phyloP scores from a whole-genome alignment of 2,797 vertebrate genomes.

The Darevskia mixta region DNA sequence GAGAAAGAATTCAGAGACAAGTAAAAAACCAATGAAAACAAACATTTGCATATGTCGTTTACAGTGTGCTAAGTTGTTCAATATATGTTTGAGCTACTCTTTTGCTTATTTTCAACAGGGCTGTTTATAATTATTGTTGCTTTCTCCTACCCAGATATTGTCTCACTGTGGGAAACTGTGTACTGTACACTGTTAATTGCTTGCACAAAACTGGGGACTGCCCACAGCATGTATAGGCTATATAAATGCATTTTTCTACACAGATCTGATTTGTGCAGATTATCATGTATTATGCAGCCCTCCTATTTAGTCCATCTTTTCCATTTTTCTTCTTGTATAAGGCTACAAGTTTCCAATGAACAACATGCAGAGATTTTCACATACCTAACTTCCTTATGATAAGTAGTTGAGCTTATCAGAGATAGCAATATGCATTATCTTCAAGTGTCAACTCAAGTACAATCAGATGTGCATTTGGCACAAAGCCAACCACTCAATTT shows the following conservation, averaged over 20 bases:
- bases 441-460: neutral
- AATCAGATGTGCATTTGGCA: neutral
- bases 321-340: neutral
- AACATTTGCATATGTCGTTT: neutral
- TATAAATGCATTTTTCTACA: neutral
- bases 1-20: conserved; percentile 7
- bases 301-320: neutral
- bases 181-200: too few relatives aligned
- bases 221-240: neutral
- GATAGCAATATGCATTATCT: neutral
- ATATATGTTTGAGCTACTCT: neutral
- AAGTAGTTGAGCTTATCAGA: neutral
- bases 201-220: neutral
- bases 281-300: neutral
- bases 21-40: neutral
- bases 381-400: neutral
- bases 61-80: neutral
- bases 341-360: neutral
- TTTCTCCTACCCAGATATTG: neutral
- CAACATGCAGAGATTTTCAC: neutral
- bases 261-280: neutral
- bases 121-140: neutral
- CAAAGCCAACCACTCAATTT: neutral
- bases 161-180: neutral
- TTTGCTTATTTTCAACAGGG: neutral